A percentile compares a stretch with the other conserved stretches of the same genome.
phyloP scores from a whole-genome alignment of 2,797 vertebrate genomes.

The Hyperoplus immaculatus region DNA sequence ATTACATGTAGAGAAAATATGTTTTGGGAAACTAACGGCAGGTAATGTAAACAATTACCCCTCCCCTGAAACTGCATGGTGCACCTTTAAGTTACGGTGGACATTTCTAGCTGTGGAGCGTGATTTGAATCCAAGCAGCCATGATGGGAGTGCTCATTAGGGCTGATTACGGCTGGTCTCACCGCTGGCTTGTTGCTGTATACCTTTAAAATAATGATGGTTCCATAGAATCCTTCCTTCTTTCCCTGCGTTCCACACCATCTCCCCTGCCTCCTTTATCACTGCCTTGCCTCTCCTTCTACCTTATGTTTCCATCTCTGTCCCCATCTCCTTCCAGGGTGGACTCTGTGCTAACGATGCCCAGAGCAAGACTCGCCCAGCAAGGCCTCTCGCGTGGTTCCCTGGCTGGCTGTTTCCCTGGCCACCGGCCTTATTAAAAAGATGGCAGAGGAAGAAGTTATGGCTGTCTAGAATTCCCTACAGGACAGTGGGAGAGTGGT shows the following conservation, averaged over 20 bases:
- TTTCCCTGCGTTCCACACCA: background rate
- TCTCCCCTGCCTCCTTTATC: conserved; percentile 40
- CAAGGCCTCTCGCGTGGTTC: conserved; percentile 47
- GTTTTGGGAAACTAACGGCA: too few relatives aligned
- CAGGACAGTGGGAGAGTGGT: conserved; percentile 35
- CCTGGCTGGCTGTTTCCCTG: conserved; percentile 55
- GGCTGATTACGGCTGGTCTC: conserved; percentile 29
- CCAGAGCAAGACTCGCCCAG: conserved; percentile 30
- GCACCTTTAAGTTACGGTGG: background rate
- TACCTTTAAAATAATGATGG: conserved; percentile 16
- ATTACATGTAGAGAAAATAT: too few relatives aligned
- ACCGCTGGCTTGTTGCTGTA: conserved; percentile 25
- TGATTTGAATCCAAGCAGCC: conserved; percentile 24
- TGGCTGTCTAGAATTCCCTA: conserved; percentile 53
- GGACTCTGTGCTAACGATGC: conserved; percentile 47
- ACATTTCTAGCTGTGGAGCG: conserved; percentile 1
- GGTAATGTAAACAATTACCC: too few relatives aligned
- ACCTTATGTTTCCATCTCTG: conserved; percentile 31
- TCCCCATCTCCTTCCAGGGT: conserved; percentile 11
- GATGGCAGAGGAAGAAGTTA: conserved; percentile 61
- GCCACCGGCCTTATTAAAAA: conserved; percentile 68
- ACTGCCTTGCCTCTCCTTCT: conserved; percentile 1
- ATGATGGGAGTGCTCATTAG: conserved; percentile 37
- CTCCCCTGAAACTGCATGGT: background rate
- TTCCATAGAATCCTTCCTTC: background rate